These are phyloP conservation scores for Hippolais icterina DNA, from an alignment of 2,113 vertebrate species.

Conservation along the genomic window DNA sequence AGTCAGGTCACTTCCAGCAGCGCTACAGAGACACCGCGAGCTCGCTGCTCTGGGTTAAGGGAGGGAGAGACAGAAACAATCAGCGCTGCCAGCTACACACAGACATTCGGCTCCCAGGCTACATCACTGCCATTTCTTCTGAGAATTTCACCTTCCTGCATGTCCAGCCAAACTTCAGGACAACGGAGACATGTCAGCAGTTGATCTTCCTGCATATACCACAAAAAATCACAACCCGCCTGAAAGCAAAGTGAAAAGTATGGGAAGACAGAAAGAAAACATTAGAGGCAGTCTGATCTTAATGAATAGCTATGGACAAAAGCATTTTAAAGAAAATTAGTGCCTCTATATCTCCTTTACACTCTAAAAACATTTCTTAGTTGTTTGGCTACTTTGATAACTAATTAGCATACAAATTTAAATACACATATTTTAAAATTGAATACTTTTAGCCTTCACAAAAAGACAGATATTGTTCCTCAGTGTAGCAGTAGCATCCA, in stretches of 20 bases:
- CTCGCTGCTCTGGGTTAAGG: not conserved
- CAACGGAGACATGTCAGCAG: not conserved
- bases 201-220: not conserved
- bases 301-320: not conserved
- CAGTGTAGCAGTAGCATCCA: not conserved
- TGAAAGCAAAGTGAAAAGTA: not conserved
- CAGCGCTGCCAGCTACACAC: not conserved
- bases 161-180: not conserved
- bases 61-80: too few relatives aligned
- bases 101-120: not conserved
- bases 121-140: not conserved
- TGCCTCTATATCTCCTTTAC: not conserved
- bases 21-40: accelerated
- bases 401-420: not conserved
- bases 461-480: not conserved
- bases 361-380: not conserved
- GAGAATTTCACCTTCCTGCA: not conserved
- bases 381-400: not conserved
- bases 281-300: not conserved
- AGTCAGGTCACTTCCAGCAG: not conserved
- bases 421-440: not conserved
- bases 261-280: not conserved
- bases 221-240: not conserved
- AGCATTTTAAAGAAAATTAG: not conserved
- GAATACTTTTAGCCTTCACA: not conserved